These are phyloP conservation scores for Danio choprae DNA, from an alignment of 2,797 vertebrate genomes.

Conservation along the genomic window DNA sequence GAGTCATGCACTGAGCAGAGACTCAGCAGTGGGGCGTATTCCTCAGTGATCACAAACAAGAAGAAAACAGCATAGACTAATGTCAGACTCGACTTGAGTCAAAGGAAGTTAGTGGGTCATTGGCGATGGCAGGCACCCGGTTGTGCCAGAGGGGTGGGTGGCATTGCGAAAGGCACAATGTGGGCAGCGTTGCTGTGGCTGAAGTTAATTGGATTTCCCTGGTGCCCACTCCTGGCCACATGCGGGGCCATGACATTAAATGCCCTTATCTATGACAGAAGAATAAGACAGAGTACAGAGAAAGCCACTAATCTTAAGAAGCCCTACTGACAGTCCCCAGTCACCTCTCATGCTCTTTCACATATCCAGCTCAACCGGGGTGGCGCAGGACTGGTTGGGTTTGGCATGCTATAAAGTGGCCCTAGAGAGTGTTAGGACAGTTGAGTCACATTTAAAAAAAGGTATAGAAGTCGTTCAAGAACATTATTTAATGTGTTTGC, in stretches of 20 bases:
- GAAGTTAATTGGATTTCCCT: slow-evolving; percentile 77
- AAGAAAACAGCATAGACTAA: slow-evolving; percentile 51
- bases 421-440: background rate
- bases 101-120: slow-evolving; percentile 68
- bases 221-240: slow-evolving; percentile 75
- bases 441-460: background rate
- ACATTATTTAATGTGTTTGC: background rate
- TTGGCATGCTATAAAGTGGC: slow-evolving; percentile 20
- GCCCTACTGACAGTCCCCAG: slow-evolving; percentile 68
- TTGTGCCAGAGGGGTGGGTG: slow-evolving; percentile 67
- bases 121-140: slow-evolving; percentile 71
- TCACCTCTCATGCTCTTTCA: slow-evolving; percentile 61
- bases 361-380: slow-evolving; percentile 58
- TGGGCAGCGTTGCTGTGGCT: slow-evolving; percentile 69
- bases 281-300: slow-evolving; percentile 73
- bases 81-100: slow-evolving; percentile 66
- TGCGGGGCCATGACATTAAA: slow-evolving; percentile 78
- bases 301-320: slow-evolving; percentile 79
- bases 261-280: slow-evolving; percentile 75
- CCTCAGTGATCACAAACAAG: slow-evolving; percentile 8
- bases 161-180: slow-evolving; percentile 58
- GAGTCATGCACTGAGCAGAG: slow-evolving; percentile 29
- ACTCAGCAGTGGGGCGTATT: slow-evolving; percentile 11
- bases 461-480: background rate
- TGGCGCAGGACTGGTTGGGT: slow-evolving; percentile 59